Conservation (phyloP, 1,140 invertebrate species). For the Heterodera carotae region DNA sequence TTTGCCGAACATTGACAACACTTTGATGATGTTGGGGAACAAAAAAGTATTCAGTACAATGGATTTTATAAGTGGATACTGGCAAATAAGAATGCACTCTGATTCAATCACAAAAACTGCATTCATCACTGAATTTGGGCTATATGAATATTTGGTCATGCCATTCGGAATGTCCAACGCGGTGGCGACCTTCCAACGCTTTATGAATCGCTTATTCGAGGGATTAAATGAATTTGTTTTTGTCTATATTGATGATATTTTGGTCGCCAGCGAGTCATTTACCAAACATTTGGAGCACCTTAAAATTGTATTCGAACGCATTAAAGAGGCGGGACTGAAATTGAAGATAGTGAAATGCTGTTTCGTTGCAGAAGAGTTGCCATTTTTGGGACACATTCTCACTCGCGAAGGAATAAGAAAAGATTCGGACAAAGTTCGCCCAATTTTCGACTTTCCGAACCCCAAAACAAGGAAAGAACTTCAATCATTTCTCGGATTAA, state of each 20-base stretch:
- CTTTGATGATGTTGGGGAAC: slow-evolving; percentile 61
- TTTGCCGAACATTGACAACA: slow-evolving; percentile 69
- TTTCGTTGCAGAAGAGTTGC: neutral
- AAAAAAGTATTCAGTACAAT: slow-evolving; percentile 63
- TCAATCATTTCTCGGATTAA: slow-evolving; percentile 13
- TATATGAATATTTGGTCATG: slow-evolving; percentile 66
- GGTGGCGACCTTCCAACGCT: slow-evolving; percentile 68
- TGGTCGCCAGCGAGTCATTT: neutral
- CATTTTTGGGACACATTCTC: slow-evolving; percentile 16
- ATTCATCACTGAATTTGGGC: slow-evolving; percentile 54
- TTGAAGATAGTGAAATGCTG: neutral
- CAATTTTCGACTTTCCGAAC: neutral
- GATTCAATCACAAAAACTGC: slow-evolving; percentile 36
- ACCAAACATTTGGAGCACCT: slow-evolving; percentile 8
- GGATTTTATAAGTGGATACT: slow-evolving; percentile 55
- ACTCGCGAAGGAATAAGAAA: slow-evolving; percentile 8
- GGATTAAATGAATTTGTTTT: slow-evolving; percentile 4
- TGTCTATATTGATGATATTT: slow-evolving; percentile 19
- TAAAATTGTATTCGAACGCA: neutral
- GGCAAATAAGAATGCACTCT: slow-evolving; percentile 42
- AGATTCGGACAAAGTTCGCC: slow-evolving; percentile 13
- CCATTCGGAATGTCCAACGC: slow-evolving; percentile 68
- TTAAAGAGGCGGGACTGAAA: neutral
- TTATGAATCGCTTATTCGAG: slow-evolving; percentile 64
- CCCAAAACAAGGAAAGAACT: slow-evolving; percentile 20